Base-by-base conservation (phyloP, 2,888 invertebrate species). In the Apodemia hepburni region DNA sequence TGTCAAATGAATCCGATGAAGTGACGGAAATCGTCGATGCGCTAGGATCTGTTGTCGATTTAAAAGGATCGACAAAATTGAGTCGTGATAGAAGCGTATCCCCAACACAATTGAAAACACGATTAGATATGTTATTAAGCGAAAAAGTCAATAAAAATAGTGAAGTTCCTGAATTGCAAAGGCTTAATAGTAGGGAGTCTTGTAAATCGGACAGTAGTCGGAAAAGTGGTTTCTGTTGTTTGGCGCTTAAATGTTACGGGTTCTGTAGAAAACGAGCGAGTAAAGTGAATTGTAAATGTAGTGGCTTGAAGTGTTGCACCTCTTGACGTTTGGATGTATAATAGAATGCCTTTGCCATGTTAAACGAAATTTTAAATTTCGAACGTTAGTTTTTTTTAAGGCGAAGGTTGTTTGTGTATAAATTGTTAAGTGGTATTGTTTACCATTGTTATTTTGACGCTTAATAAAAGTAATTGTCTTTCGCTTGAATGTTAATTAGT, bases 81-180 rank as follows among this genome's bases (percentile, higher is more conserved):
- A 78, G 73, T 61, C 83, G 82, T 64, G 87, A 88, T 67, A 80
- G 86, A 0, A 88, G 92, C 59, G 94, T 95, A 0, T 94, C 94
- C 0, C 94, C 95, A 0, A 87, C 92, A 3, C 94, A 94, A 70
- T 81, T 95, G 12, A 95, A 94, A 76, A 92, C 85, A 71, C 86
- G 94, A 68, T 75, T 95, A 66, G 94, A 92, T 70, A 92, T 92
- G 67, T 68, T 90, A 1, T 60, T 90, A 5, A 80, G 63, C 35
- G 78, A 77, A 8, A 76, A 77, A n/a, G 78, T 76, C 27, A 78
- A 74, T 49, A 49, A 62, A 49, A 71, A 73, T 22, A 61, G 70
- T 6, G 69, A 71, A 0, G 74, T 78, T 8, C 82, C 83, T 0
- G 81, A 82, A 22, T 70, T 88, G 35, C 78, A 82, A 15, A 74